Percentiles rank a stretch among this genome's conserved stretches.
These are phyloP conservation scores for Drosophila neoperkinsi DNA, from an alignment of 2,888 invertebrate genomes.

Conservation along the genomic window DNA sequence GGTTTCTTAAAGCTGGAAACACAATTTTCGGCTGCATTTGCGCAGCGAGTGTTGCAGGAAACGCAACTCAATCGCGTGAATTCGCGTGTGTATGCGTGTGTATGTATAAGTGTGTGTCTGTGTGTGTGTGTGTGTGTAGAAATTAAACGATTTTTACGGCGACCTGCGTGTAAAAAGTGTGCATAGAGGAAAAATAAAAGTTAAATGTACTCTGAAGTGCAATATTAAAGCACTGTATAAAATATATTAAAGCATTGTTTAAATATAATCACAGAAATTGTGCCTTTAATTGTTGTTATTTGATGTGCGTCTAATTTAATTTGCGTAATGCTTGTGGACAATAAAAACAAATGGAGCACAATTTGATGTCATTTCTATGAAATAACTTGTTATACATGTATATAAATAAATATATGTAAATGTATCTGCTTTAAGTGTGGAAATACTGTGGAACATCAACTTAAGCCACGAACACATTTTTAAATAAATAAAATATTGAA, in stretches of 20 bases:
- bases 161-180: slow-evolving; percentile 25
- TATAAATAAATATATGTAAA: background rate
- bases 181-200: slow-evolving; percentile 25
- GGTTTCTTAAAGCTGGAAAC: slow-evolving; percentile 52
- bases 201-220: slow-evolving; percentile 24
- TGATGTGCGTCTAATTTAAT: slow-evolving; percentile 17
- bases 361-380: slow-evolving; percentile 14
- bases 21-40: slow-evolving; percentile 71
- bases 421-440: background rate
- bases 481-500: background rate
- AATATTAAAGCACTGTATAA: slow-evolving; percentile 8
- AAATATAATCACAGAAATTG: slow-evolving; percentile 30
- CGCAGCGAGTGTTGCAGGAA: slow-evolving; percentile 76
- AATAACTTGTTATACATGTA: slow-evolving; percentile 3
- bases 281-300: slow-evolving; percentile 46
- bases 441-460: background rate
- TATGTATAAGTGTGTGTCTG: background rate
- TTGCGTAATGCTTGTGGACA: slow-evolving; percentile 36
- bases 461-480: background rate
- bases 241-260: slow-evolving; percentile 12
- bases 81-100: slow-evolving; percentile 3
- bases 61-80: slow-evolving; percentile 62
- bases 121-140: slow-evolving; percentile 18
- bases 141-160: slow-evolving; percentile 45
- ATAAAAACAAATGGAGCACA: slow-evolving; percentile 19